phyloP scores from a whole-genome alignment of 2,797 vertebrate genomes.

The Anisognathus igniventris region DNA sequence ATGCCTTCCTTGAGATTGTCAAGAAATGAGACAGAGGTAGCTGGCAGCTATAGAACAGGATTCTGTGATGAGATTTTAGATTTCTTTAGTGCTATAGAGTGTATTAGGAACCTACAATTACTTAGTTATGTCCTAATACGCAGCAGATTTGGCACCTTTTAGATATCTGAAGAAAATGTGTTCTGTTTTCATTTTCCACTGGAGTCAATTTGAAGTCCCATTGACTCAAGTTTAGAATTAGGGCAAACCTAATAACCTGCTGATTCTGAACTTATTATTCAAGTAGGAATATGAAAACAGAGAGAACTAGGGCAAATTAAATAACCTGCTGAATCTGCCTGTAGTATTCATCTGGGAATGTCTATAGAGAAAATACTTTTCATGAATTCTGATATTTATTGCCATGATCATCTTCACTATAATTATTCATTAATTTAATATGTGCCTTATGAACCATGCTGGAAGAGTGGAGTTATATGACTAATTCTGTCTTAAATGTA shows the following conservation, averaged over 20 bases:
- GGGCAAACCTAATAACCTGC: slow-evolving; percentile 38
- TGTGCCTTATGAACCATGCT: neutral
- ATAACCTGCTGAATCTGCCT: slow-evolving; percentile 29
- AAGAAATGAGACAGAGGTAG: neutral
- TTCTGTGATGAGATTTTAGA: neutral
- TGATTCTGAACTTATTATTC: slow-evolving; percentile 27
- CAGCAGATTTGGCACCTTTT: neutral
- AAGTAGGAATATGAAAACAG: slow-evolving; percentile 6
- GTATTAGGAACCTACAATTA: neutral
- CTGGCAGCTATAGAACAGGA: neutral
- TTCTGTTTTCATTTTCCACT: slow-evolving; percentile 1
- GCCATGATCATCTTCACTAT: neutral
- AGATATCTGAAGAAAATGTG: neutral
- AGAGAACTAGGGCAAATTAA: slow-evolving; percentile 24
- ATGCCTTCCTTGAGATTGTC: neutral
- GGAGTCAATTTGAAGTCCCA: neutral
- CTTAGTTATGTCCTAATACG: neutral
- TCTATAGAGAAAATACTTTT: neutral
- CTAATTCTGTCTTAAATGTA: neutral
- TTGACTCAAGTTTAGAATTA: slow-evolving; percentile 26
- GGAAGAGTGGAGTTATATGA: neutral
- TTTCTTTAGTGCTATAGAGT: neutral
- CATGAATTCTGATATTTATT: neutral
- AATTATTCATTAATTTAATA: neutral
- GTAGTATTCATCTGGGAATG: neutral